These are phyloP conservation scores for Crossocerus cetratus DNA, from an alignment of 2,888 invertebrate species.

Conservation along the genomic window DNA sequence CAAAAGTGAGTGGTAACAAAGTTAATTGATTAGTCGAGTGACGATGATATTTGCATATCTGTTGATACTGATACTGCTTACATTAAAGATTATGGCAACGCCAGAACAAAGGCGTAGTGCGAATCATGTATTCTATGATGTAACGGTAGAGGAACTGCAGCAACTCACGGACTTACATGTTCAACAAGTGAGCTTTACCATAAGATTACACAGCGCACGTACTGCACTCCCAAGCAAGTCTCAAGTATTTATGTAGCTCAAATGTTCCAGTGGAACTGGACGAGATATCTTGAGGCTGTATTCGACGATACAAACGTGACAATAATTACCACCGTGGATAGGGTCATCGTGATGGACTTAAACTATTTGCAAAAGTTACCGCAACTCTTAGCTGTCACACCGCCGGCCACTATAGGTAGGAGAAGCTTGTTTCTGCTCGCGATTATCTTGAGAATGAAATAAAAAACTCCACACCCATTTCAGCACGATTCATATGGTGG, in stretches of 20 bases:
- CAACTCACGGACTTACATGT: conserved; percentile 68
- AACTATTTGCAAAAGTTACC: conserved; percentile 82
- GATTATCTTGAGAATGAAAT: conserved; percentile 11
- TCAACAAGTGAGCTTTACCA: conserved; percentile 60
- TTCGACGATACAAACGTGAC: conserved; percentile 81
- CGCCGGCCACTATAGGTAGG: conserved; percentile 80
- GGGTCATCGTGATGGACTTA: conserved; percentile 83
- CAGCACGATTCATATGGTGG: conserved; percentile 87
- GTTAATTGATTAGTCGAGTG: conserved; percentile 12
- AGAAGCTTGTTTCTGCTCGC: neutral
- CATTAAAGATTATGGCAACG: conserved; percentile 81
- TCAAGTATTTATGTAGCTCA: conserved; percentile 8
- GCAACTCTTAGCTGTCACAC: conserved; percentile 78
- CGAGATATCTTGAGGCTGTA: conserved; percentile 79
- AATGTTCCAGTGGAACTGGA: conserved; percentile 82
- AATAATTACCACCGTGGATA: conserved; percentile 78
- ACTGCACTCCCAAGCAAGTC: neutral
- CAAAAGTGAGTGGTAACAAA: conserved; percentile 77
- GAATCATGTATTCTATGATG: conserved; percentile 82
- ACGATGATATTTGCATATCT: neutral
- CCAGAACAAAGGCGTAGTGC: conserved; percentile 81
- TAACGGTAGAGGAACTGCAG: conserved; percentile 79
- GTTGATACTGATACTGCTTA: conserved; percentile 32
- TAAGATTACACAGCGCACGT: no score
- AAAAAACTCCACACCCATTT: conserved; percentile 39